Percentiles rank a stretch among this genome's conserved stretches.
These are phyloP conservation scores for Caenorhabditis virilis DNA, from an alignment of 2,888 invertebrate species.

Conservation along the genomic window DNA sequence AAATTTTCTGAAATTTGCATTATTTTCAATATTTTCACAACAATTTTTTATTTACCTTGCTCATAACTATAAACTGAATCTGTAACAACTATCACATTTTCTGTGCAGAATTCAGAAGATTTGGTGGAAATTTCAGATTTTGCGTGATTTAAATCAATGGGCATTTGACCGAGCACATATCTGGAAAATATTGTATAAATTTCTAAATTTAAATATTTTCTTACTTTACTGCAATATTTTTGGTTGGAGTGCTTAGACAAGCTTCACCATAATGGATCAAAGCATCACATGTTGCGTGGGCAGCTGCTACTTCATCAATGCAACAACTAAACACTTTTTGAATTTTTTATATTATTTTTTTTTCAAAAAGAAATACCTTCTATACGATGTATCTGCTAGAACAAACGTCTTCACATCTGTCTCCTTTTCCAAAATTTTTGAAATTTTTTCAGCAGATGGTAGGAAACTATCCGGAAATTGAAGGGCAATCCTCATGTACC, in stretches of 20 bases:
- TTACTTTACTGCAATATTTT: conserved; percentile 77
- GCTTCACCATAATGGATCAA: conserved; percentile 89
- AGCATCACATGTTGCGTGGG: conserved; percentile 83
- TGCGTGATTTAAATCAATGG: conserved; percentile 8
- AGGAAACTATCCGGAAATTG: conserved; percentile 63
- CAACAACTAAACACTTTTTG: conserved; percentile 77
- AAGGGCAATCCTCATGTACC: conserved; percentile 54
- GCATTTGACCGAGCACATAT: conserved; percentile 49
- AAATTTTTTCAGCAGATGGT: conserved; percentile 39
- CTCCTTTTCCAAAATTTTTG: conserved; percentile 17
- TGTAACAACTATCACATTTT: conserved; percentile 23
- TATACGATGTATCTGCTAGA: conserved; percentile 65
- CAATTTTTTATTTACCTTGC: conserved; percentile 2
- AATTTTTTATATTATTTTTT: background rate
- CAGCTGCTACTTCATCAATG: conserved; percentile 85
- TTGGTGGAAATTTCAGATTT: conserved; percentile 1
- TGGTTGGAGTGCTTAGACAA: conserved; percentile 79
- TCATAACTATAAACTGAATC: conserved; percentile 35
- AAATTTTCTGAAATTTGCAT: background rate
- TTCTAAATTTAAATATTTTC: conserved; percentile 9
- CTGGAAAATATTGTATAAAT: conserved; percentile 6
- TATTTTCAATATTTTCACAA: background rate
- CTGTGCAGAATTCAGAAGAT: conserved; percentile 4
- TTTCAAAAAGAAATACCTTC: conserved; percentile 44
- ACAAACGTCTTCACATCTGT: conserved; percentile 52